Evolutionary conservation across 2,888 invertebrate species (phyloP).

Genomic region (Eupithecia inturbata): DNA sequence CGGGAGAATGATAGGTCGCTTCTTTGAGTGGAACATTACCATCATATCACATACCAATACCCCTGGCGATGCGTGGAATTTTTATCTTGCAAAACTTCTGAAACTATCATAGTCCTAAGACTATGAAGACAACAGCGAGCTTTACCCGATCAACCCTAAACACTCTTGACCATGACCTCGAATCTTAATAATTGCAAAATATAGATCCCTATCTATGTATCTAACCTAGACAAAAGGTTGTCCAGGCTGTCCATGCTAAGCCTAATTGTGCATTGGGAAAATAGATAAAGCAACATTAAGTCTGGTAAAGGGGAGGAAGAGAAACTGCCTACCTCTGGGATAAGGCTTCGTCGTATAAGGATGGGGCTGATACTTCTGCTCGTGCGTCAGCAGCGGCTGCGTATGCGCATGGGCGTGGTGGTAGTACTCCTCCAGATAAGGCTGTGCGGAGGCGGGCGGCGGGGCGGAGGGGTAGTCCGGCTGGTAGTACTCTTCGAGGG

Average conservation of each 20-base stretch:
- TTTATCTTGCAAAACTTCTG: neutral
- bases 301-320: neutral
- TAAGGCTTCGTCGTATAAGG: constrained; percentile 89
- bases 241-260: too few relatives aligned
- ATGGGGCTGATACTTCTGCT: constrained; percentile 89
- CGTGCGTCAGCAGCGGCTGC: constrained; percentile 82
- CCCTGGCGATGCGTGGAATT: neutral
- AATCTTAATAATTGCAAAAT: too few relatives aligned
- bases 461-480: constrained; percentile 78
- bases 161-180: too few relatives aligned
- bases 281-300: too few relatives aligned
- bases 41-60: neutral
- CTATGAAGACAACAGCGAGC: neutral
- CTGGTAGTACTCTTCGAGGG: constrained; percentile 83
- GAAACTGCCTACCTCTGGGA: constrained; percentile 86
- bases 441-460: constrained; percentile 81
- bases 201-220: too few relatives aligned
- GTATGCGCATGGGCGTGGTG: constrained; percentile 90
- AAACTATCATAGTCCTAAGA: too few relatives aligned
- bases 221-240: too few relatives aligned
- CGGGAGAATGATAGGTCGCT: neutral
- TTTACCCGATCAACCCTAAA: too few relatives aligned
- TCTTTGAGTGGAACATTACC: neutral
- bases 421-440: constrained; percentile 88
- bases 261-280: too few relatives aligned